Evolutionary conservation across 2,888 invertebrate species (phyloP).

Genomic region (Tetragonula carbonaria): DNA sequence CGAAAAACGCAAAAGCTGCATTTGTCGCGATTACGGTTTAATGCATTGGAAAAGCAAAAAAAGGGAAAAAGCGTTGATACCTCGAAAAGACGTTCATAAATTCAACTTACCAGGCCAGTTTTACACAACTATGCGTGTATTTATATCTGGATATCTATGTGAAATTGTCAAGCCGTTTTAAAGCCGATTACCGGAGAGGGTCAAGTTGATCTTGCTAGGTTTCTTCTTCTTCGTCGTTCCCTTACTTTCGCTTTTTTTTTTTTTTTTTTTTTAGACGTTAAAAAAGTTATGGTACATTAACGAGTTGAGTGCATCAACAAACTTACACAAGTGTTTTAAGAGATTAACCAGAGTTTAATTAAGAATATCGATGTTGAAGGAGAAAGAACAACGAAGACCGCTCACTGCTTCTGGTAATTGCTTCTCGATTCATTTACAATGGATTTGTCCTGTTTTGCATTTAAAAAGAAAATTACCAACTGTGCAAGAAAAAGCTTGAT

Average conservation of each 20-base stretch:
- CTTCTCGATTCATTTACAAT: neutral
- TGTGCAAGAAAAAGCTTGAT: neutral
- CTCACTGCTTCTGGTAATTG: neutral
- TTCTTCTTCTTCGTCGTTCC: slow-evolving; percentile 67
- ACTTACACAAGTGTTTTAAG: slow-evolving; percentile 30
- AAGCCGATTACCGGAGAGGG: slow-evolving; percentile 79
- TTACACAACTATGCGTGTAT: slow-evolving; percentile 63
- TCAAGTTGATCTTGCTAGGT: slow-evolving; percentile 78
- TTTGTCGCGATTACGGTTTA: slow-evolving; percentile 47
- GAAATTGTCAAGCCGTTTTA: slow-evolving; percentile 79
- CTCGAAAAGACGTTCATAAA: slow-evolving; percentile 75
- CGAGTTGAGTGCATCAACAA: slow-evolving; percentile 48
- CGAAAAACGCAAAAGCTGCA: slow-evolving; percentile 18
- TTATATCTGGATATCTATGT: slow-evolving; percentile 71
- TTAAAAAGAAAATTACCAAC: neutral
- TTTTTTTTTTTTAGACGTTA: slow-evolving; percentile 23
- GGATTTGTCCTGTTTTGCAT: neutral
- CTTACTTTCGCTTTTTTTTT: slow-evolving; percentile 28
- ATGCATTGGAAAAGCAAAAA: slow-evolving; percentile 19
- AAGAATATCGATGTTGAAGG: neutral
- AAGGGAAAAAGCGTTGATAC: slow-evolving; percentile 35
- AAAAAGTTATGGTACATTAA: slow-evolving; percentile 59
- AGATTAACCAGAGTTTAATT: slow-evolving; percentile 30
- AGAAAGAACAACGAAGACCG: neutral
- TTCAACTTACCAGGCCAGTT: slow-evolving; percentile 76